phyloP scores from a whole-genome alignment of 2,888 invertebrate genomes.

The Altica lythri region DNA sequence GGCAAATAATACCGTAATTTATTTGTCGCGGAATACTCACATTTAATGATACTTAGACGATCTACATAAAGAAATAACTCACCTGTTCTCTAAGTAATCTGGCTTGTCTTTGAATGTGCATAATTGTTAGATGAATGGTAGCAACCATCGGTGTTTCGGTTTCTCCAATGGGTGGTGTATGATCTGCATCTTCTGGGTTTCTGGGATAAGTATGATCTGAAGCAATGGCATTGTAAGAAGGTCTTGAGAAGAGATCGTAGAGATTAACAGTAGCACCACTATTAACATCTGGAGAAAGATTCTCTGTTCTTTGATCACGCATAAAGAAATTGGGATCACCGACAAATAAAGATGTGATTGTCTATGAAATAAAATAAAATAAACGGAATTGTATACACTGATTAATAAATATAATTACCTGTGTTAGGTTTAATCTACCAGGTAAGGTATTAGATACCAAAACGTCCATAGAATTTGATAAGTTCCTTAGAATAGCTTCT shows the following conservation, averaged over 20 bases:
- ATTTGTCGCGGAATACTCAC: no score
- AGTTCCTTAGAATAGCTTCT: slow-evolving; percentile 53
- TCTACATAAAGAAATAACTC: not conserved
- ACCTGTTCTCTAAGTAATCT: slow-evolving; percentile 51
- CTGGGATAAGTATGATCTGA: slow-evolving; percentile 54
- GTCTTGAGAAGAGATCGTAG: slow-evolving; percentile 19
- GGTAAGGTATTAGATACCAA: slow-evolving; percentile 31
- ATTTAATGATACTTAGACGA: no score
- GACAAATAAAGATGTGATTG: no score
- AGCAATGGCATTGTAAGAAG: slow-evolving; percentile 38
- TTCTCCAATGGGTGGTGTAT: slow-evolving; percentile 2
- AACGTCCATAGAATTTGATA: slow-evolving; percentile 51
- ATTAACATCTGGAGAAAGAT: slow-evolving; percentile 24
- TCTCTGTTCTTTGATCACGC: slow-evolving; percentile 41
- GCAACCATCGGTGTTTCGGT: slow-evolving; percentile 50
- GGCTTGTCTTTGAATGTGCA: slow-evolving; percentile 54
- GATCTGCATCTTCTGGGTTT: slow-evolving; percentile 37
- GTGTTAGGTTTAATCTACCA: slow-evolving; percentile 8
- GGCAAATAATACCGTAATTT: no score
- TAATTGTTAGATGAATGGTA: slow-evolving; percentile 53
- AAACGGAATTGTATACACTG: no score
- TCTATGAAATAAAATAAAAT: no score
- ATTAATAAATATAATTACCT: slow-evolving; percentile 15
- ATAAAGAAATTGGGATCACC: no score
- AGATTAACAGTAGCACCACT: slow-evolving; percentile 22